phyloP scores from a whole-genome alignment of 2,113 vertebrate genomes.

The Ellobius talpinus region DNA sequence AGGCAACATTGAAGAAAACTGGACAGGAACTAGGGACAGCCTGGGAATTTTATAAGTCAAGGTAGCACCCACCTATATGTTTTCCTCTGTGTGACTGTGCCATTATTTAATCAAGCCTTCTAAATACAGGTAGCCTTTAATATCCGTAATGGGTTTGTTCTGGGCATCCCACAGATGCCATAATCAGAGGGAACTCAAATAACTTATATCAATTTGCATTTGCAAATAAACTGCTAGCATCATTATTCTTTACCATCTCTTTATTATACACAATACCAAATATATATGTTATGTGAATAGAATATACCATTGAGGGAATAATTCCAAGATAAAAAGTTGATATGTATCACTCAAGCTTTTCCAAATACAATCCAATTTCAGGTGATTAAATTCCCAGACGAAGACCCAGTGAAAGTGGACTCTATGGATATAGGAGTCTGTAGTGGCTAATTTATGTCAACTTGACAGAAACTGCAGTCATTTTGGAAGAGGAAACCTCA shows the following conservation, averaged over 20 bases:
- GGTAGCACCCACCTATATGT: neutral
- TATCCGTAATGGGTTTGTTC: neutral
- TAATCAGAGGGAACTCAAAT: neutral
- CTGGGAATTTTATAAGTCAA: neutral
- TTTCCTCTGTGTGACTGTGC: neutral
- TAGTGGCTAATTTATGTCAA: neutral
- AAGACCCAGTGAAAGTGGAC: neutral
- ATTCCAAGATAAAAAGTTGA: neutral
- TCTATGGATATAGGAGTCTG: neutral
- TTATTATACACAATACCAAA: neutral
- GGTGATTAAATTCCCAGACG: neutral
- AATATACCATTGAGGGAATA: neutral
- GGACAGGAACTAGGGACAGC: neutral
- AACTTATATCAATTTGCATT: neutral
- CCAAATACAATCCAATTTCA: neutral
- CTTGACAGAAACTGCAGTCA: neutral
- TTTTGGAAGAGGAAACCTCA: neutral
- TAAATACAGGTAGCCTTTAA: neutral
- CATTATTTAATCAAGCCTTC: conserved; percentile 5
- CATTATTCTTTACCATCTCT: neutral
- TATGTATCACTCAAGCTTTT: neutral
- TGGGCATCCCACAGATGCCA: neutral
- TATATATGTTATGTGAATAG: neutral
- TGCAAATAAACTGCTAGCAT: neutral
- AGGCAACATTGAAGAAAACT: neutral